Base-by-base conservation (phyloP, 2,113 vertebrate species). In the Muntiacus muntjak region DNA sequence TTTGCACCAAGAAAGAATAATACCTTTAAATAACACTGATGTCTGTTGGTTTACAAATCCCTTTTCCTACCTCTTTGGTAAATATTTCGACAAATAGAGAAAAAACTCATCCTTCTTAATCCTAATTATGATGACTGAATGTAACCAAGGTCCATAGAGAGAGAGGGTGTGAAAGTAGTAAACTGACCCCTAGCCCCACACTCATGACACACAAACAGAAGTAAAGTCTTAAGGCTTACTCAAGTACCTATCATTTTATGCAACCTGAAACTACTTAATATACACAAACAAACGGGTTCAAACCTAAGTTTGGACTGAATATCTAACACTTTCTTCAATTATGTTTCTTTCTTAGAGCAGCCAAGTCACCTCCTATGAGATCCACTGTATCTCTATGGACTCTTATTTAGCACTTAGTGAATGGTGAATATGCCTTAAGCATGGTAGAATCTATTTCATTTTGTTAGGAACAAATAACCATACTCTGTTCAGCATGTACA, bases 391-490 rank as follows among this genome's bases (percentile, higher is more conserved):
- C 58, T 57, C n/a, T 89, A 47, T 15, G 36, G 78, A 76, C 30
- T 83, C 45, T 87, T 87, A 52, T 71, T 86, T 30, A 78, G 23
- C 89, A 94, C 14, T 95, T 89, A 60, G 14, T 30, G 30, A 91
- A 88, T 76, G 40, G 1, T 94, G 79, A 96, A 15, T 62, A 88
- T 79, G 23, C 17, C 74, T 89, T 87, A 79, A 89, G 62, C 43
- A 71, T 87, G 71, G 71, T 13, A 78, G 36, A 62, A 79, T 71
- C 47, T 87, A 78, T 36, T 91, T 95, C 52, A 91, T 86, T 86
- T 95, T 88, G 43, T 83, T 93, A 85, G 94, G 43, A 94, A 97
- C 58, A 96, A 97, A 97, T 94, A 91, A 91, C 84, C 71, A 60
- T 58, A 89, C 96, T 92, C 88, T 89, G 67, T 92, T 97, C 57